A percentile compares a stretch with the other conserved stretches of the same genome.
These are phyloP conservation scores for Epizoanthus stellaris DNA, from an alignment of 92 coral and sea anemone genomes.

Conservation along the genomic window DNA sequence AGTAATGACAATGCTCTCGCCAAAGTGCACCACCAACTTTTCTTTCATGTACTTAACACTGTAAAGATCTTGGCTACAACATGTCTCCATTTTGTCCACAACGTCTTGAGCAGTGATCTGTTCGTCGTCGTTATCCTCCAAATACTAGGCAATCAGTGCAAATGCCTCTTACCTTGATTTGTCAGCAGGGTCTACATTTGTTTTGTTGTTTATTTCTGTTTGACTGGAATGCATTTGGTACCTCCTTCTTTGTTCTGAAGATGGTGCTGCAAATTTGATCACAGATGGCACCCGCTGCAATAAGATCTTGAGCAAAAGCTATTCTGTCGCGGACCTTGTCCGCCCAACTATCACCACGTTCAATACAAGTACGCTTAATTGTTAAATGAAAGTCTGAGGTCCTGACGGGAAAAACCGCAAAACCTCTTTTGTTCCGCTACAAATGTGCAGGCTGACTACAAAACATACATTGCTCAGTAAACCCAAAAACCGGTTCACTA, in stretches of 20 bases:
- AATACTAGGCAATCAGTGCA: not conserved
- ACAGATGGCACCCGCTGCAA: slow-evolving; percentile 22
- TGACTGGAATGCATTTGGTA: too few relatives aligned
- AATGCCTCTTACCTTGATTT: not conserved
- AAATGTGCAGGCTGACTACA: not conserved
- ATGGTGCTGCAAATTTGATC: slow-evolving; percentile 18
- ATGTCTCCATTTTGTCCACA: not conserved
- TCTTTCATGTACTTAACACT: not conserved
- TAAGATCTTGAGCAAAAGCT: slow-evolving; percentile 16
- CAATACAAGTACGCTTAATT: not conserved
- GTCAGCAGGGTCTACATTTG: not conserved
- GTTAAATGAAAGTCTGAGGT: not conserved
- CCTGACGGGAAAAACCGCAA: not conserved
- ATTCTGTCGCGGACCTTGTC: not conserved
- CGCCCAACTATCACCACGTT: slow-evolving; percentile 17
- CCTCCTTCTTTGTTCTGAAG: not conserved
- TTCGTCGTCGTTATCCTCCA: too few relatives aligned
- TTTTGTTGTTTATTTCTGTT: too few relatives aligned
- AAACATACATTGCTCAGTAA: slow-evolving; percentile 8
- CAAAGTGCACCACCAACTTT: slow-evolving; percentile 10
- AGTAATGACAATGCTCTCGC: slow-evolving; percentile 6
- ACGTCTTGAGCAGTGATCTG: not conserved
- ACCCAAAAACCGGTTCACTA: not conserved
- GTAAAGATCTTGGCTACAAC: not conserved
- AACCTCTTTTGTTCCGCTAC: not conserved